A percentile compares a stretch with the other conserved stretches of the same genome.
These are phyloP conservation scores for Psophia crepitans DNA, from an alignment of 2,113 vertebrate species.

Conservation along the genomic window DNA sequence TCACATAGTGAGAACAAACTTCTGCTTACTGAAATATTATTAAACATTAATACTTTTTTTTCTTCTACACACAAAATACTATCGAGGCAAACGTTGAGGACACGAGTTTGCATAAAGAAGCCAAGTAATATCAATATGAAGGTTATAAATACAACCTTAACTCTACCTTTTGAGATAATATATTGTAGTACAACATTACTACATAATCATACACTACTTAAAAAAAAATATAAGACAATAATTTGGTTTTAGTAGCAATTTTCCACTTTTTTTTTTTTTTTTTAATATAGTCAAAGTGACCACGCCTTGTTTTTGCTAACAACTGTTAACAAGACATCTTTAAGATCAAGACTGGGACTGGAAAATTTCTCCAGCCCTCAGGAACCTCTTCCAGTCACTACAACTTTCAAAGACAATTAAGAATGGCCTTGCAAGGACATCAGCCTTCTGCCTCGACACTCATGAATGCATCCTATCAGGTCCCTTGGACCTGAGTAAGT, in stretches of 20 bases:
- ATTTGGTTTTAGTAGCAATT: background rate
- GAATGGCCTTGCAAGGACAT: background rate
- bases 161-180: background rate
- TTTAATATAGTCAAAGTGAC: background rate
- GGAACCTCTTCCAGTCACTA: background rate
- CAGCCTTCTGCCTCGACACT: background rate
- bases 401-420: background rate
- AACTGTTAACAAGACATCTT: background rate
- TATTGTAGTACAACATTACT: background rate
- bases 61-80: background rate
- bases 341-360: background rate
- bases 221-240: background rate
- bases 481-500: rapidly evolving
- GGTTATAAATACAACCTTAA: background rate
- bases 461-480: rapidly evolving
- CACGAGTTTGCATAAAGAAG: background rate
- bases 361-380: background rate
- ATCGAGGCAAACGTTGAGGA: background rate
- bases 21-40: background rate
- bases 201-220: background rate
- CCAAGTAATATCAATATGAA: background rate
- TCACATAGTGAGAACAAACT: background rate
- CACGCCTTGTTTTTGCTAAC: background rate
- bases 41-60: background rate
- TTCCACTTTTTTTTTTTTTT: background rate